Conservation (phyloP, 2,113 vertebrate genomes). For the Tylochromis polylepis region DNA sequence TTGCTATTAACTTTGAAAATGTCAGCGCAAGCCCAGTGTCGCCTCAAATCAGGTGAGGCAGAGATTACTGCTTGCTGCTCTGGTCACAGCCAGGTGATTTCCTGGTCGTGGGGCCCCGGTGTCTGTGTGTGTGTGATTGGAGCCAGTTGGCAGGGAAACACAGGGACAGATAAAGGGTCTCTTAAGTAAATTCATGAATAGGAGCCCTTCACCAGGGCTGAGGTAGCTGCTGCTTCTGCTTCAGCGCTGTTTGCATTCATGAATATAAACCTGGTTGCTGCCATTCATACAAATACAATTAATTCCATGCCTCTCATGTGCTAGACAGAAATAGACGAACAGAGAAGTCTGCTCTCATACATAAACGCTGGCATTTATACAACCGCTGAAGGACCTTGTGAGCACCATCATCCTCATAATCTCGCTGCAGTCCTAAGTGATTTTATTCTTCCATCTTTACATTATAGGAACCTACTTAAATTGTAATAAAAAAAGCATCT, state of each 20-base stretch:
- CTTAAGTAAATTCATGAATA: constrained; percentile 44
- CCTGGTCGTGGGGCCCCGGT: not conserved
- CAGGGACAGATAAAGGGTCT: constrained; percentile 26
- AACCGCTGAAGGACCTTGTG: not conserved
- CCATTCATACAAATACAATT: constrained; percentile 63
- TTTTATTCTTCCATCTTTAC: not conserved
- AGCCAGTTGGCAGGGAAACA: constrained; percentile 43
- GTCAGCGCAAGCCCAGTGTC: constrained; percentile 6
- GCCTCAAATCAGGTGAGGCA: not conserved
- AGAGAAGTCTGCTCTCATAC: constrained; percentile 4
- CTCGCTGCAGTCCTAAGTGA: not conserved
- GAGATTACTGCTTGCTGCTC: not conserved
- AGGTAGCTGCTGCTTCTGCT: constrained; percentile 11
- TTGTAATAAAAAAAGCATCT: not conserved
- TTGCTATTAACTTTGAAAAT: constrained; percentile 48
- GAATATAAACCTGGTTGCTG: constrained; percentile 60
- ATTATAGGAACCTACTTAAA: not conserved
- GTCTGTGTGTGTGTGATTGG: not conserved
- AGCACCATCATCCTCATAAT: not conserved
- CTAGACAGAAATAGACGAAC: not conserved
- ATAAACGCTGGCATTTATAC: constrained; percentile 19
- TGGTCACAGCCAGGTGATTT: constrained; percentile 33
- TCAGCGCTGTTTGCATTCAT: constrained; percentile 47
- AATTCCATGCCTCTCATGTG: constrained; percentile 24
- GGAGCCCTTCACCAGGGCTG: constrained; percentile 6